Conservation (phyloP, 2,797 vertebrate genomes). For the Tamandua tetradactyla region DNA sequence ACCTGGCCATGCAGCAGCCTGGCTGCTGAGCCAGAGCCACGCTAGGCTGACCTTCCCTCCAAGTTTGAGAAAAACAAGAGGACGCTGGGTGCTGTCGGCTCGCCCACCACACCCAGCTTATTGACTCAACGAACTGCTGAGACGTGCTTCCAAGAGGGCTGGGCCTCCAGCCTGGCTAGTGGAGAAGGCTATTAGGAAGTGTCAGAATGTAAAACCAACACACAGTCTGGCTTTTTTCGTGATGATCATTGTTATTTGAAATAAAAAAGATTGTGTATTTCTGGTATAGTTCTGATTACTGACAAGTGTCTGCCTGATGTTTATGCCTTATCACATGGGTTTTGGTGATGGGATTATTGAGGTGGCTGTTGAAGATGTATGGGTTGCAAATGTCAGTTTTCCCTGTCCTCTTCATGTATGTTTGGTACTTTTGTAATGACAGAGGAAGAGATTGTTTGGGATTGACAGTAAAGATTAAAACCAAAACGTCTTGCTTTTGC, state of each 20-base stretch:
- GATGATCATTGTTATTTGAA: slow-evolving; percentile 80
- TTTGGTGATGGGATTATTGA: not conserved
- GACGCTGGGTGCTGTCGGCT: slow-evolving; percentile 51
- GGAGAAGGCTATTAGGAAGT: slow-evolving; percentile 55
- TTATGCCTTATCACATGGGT: not conserved
- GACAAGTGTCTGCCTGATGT: not conserved
- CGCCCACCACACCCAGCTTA: slow-evolving; percentile 50
- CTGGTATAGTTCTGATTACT: not conserved
- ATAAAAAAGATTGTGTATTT: slow-evolving; percentile 78
- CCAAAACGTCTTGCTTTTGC: slow-evolving; percentile 40
- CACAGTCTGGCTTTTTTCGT: slow-evolving; percentile 70
- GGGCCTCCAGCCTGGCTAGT: not conserved
- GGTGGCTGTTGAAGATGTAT: not conserved
- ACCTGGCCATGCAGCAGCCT: not conserved
- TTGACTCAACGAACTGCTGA: slow-evolving; percentile 63
- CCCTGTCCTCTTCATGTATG: not conserved
- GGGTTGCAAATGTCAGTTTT: not conserved
- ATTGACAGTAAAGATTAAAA: slow-evolving; percentile 71
- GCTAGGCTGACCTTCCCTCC: not conserved
- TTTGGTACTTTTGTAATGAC: slow-evolving; percentile 59
- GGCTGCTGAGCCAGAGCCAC: not conserved
- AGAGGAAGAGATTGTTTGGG: slow-evolving; percentile 22
- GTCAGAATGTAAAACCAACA: slow-evolving; percentile 63
- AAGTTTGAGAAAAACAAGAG: not conserved
- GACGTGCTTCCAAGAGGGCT: not conserved